Evolutionary conservation across 64 coral and sea anemone species (phyloP).

Genomic region (Platygyra sinensis): DNA sequence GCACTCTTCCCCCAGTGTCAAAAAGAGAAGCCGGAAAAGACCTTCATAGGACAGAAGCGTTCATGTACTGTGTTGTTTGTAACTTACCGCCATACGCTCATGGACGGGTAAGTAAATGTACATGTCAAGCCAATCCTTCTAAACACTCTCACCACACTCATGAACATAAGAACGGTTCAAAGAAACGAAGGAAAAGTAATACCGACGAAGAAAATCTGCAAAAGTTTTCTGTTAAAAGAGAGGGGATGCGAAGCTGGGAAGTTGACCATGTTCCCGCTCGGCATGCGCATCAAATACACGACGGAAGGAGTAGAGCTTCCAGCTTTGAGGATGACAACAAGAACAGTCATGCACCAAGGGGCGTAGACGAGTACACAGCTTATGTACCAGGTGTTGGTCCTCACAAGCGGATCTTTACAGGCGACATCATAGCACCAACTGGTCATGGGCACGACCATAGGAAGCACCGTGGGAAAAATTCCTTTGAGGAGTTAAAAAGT

Average conservation of each 20-base stretch:
- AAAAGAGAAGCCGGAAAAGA: conserved; percentile 27
- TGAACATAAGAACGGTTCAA: neutral
- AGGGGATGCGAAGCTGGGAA: neutral
- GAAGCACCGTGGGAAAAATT: conserved; percentile 15
- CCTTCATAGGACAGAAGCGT: conserved; percentile 71
- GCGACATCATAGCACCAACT: neutral
- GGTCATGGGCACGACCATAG: neutral
- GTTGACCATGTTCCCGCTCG: neutral
- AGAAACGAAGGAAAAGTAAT: conserved; percentile 6
- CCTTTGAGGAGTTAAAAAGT: conserved; percentile 20
- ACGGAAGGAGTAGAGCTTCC: conserved; percentile 27
- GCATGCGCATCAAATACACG: neutral
- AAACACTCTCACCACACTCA: conserved; percentile 12
- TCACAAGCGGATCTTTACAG: neutral
- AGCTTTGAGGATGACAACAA: conserved; percentile 33
- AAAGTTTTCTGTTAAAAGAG: neutral
- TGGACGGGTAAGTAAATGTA: conserved; percentile 14
- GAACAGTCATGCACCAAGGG: neutral
- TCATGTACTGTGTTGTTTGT: conserved; percentile 77
- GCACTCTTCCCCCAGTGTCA: neutral
- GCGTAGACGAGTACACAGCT: neutral
- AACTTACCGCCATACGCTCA: conserved; percentile 64
- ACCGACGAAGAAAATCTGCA: conserved; percentile 4
- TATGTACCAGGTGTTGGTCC: conserved; percentile 6
- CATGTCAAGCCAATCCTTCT: conserved; percentile 30